These are phyloP conservation scores for Phalacrocorax brasilianus DNA, from an alignment of 2,113 vertebrate species.

Conservation along the genomic window DNA sequence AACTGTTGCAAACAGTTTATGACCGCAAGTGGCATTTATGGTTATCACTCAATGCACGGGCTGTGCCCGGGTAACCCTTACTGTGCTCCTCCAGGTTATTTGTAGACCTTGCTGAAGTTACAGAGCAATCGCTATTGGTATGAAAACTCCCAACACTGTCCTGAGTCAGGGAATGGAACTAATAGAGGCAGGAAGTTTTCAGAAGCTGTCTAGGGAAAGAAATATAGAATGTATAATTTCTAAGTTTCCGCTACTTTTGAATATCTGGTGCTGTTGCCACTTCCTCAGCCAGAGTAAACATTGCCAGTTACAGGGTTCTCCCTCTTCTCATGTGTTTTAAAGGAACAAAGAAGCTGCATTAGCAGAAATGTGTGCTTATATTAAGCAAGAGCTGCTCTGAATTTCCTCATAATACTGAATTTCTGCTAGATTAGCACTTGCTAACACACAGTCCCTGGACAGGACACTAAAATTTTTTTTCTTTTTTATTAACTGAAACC, in stretches of 20 bases:
- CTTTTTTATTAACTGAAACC: not conserved
- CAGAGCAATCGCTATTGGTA: not conserved
- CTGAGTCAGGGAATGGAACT: rapidly evolving
- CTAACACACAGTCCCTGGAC: not conserved
- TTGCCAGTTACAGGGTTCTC: not conserved
- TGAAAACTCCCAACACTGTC: not conserved
- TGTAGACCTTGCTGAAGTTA: not conserved
- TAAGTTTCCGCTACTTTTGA: not conserved
- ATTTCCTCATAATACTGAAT: not conserved
- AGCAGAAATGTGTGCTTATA: not conserved
- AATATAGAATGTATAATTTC: not conserved
- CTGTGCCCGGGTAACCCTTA: not conserved
- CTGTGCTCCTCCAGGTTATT: not conserved
- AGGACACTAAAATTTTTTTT: not conserved
- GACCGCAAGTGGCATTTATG: not conserved
- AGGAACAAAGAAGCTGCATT: not conserved
- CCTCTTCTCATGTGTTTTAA: not conserved
- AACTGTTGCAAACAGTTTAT: not conserved
- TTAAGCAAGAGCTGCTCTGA: not conserved
- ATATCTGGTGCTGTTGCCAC: not conserved
- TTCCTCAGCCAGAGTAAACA: not conserved
- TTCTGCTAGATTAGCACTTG: not conserved
- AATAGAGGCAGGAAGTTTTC: not conserved
- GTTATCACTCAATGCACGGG: not conserved
- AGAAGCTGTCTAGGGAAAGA: not conserved